Evolutionary conservation across 2,888 invertebrate species (phyloP).

Genomic region (Beris morrisii): DNA sequence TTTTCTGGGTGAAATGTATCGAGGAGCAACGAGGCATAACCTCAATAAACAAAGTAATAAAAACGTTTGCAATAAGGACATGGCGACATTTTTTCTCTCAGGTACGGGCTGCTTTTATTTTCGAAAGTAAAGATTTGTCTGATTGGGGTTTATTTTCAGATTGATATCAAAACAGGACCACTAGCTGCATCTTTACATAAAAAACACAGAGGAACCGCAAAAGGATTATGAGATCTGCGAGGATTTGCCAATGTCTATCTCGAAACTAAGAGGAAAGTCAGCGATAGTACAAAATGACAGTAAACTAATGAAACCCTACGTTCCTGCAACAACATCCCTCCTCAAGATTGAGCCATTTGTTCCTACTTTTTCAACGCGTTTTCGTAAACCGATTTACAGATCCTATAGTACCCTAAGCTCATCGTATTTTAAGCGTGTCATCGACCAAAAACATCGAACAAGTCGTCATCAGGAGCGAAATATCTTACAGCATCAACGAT

Average conservation of each 20-base stretch:
- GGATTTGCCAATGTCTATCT: constrained; percentile 49
- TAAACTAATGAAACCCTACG: constrained; percentile 36
- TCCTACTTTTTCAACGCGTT: constrained; percentile 54
- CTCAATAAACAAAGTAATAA: constrained; percentile 58
- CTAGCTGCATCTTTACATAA: not conserved
- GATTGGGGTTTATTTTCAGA: not conserved
- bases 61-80: constrained; percentile 41
- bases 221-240: constrained; percentile 5
- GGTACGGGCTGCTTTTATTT: not conserved
- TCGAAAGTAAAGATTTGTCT: not conserved
- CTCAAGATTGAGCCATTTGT: constrained; percentile 57
- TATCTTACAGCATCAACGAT: constrained; percentile 41
- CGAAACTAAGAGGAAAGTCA: constrained; percentile 51
- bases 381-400: constrained; percentile 52
- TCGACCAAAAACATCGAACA: constrained; percentile 31
- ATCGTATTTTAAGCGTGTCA: constrained; percentile 45
- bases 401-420: constrained; percentile 55
- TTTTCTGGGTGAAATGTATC: constrained; percentile 5
- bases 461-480: constrained; percentile 37
- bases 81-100: constrained; percentile 3
- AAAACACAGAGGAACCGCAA: not conserved
- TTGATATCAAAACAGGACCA: not conserved
- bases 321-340: constrained; percentile 44
- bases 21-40: constrained; percentile 52
- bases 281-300: constrained; percentile 37